A percentile compares a stretch with the other conserved stretches of the same genome.
Evolutionary conservation across 1,140 invertebrate genomes (phyloP).

Genomic region (Conus ventricosus): DNA sequence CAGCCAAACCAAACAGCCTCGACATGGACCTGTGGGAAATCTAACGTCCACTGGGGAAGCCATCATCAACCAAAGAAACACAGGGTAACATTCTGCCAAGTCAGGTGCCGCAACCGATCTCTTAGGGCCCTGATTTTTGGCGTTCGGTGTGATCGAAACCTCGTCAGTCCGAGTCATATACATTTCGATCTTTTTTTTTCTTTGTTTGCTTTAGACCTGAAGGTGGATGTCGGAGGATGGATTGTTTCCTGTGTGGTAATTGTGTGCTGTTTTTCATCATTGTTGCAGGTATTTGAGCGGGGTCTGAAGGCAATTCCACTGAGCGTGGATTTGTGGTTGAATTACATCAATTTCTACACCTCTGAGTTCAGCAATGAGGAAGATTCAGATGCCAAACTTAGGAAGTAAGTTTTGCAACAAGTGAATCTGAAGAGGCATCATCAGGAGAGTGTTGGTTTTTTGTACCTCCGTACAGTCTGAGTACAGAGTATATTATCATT

Average conservation of each 20-base stretch:
- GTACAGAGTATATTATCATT: neutral
- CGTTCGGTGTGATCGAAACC: slow-evolving; percentile 30
- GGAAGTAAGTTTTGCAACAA: slow-evolving; percentile 56
- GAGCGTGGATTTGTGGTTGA: slow-evolving; percentile 97
- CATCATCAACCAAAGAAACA: neutral
- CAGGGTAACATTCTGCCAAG: slow-evolving; percentile 1
- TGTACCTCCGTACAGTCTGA: neutral
- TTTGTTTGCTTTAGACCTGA: slow-evolving; percentile 10
- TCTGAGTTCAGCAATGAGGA: slow-evolving; percentile 54
- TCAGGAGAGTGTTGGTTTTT: too few species aligned
- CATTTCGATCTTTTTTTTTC: slow-evolving; percentile 27
- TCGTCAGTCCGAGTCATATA: slow-evolving; percentile 25
- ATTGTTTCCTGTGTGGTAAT: slow-evolving; percentile 17
- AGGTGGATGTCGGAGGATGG: neutral
- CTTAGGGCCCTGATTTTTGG: slow-evolving; percentile 24
- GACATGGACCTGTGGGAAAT: neutral
- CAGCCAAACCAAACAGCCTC: neutral
- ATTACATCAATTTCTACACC: slow-evolving; percentile 86
- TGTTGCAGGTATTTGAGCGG: slow-evolving; percentile 92
- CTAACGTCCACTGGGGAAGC: neutral
- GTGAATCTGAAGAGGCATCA: too few species aligned
- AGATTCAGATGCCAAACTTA: slow-evolving; percentile 52
- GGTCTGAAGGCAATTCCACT: slow-evolving; percentile 96
- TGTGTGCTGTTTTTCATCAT: slow-evolving; percentile 8
- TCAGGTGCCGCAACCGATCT: slow-evolving; percentile 5